Evolutionary conservation across 2,797 vertebrate genomes (phyloP), one percentile per base, ranked within the genome.

Genomic region (Xiphophorus birchmanni): DNA sequence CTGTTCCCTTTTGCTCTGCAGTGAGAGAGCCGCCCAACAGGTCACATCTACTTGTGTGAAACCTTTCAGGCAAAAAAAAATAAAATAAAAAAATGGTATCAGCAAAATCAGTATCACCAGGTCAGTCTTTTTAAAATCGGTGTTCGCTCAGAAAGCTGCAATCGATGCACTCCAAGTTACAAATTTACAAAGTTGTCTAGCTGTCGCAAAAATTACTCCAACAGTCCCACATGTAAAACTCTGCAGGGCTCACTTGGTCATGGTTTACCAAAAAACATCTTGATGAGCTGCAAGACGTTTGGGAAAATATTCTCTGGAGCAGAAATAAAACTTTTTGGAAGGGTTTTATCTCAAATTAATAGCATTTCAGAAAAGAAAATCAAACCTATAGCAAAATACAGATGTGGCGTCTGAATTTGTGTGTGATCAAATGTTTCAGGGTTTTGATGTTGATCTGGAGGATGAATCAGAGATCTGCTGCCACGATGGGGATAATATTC

Each of bases 61-160:
- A 12, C 54, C 26, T n/a, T 56, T 56, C 54, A 56, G 54, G 26
- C 52, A 56, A n/a, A 52, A 52, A 52, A 23, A 32, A 32, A 32
- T 32, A 47, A 15, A 1, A 42, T 0, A 0, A 0, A 10, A 26
- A 10, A 10, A 54, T 52, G 23, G 2, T 1, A 52, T 52, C 8
- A 1, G 8, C 26, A 56, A 56, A 56, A 58, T 58, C 54, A 29
- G 26, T 2, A 13, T 58, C 26, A 5, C 26, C 26, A 58, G 54
- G 26, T n/a, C 10, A 29, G 54, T 26, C 54, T n/a, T 56, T n/a
- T 58, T 58, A 58, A 2, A 58, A 11, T 54, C 2, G 21, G 54
- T n/a, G 54, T 29, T 58, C 11, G 17, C 3, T 29, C 54, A n/a
- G 54, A 56, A 10, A 56, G 3, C 10, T 56, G 26, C 26, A 11